Conservation (phyloP, 1,140 invertebrate species). For the Lysiphlebus fabarum region DNA sequence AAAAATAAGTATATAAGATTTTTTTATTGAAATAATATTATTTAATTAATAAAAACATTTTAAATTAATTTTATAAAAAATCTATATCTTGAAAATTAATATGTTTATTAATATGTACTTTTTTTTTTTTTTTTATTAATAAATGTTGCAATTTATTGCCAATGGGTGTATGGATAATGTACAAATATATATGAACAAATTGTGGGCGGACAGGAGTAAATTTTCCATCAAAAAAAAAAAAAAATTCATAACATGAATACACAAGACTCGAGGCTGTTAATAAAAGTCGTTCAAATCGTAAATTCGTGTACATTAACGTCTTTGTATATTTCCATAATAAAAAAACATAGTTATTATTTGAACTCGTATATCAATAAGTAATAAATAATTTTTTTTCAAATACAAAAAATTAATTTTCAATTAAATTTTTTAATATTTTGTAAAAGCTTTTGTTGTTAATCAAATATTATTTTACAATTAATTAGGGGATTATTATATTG, state of each 20-base stretch:
- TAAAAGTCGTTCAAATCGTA: slow-evolving; percentile 23
- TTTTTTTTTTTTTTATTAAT: not conserved
- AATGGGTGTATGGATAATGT: not conserved
- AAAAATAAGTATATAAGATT: no score
- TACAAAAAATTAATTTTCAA: no score
- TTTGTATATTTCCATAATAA: slow-evolving; percentile 9
- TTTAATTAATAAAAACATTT: no score
- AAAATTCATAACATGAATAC: not conserved
- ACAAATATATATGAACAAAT: not conserved
- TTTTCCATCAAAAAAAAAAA: slow-evolving; percentile 3
- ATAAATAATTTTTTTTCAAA: no score
- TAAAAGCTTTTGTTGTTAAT: no score
- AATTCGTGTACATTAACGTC: slow-evolving; percentile 12
- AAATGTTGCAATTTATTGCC: no score
- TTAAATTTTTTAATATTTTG: no score
- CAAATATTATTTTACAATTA: no score
- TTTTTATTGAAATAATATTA: no score
- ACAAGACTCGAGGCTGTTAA: slow-evolving; percentile 18
- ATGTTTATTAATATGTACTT: not conserved
- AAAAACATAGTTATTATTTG: not conserved
- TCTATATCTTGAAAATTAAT: not conserved
- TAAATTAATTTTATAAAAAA: no score
- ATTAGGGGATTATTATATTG: no score
- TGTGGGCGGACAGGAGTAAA: slow-evolving; percentile 13
- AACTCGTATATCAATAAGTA: not conserved